Base-by-base conservation (phyloP, 2,113 vertebrate genomes). In the Aspidoscelis tigris region DNA sequence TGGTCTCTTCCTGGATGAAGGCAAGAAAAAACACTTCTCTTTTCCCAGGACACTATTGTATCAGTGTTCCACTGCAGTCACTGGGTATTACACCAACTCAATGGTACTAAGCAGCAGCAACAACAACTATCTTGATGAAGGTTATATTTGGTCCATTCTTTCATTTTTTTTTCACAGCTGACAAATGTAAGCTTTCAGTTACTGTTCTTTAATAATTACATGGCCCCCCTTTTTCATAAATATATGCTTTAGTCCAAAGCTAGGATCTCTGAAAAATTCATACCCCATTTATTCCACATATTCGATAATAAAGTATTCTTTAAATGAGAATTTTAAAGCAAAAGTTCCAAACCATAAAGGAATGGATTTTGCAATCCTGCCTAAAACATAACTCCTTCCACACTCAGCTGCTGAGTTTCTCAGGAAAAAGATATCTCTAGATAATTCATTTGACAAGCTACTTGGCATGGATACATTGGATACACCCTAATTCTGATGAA, bases 401-500 rank as follows among this genome's bases (percentile, higher is more conserved):
- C 50, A 18, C 53, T 58, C 9, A 77, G 55, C n/a, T 61, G 76
- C 61, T 66, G 61, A 11, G 20, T 66, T 78, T 78, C 41, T 1
- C 12, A 70, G 66, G 18, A n/a, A 80, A 69, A 39, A 50, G 24
- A 50, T 33, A 50, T 80, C 26, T 80, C 66, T 76, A 58, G 64
- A 50, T 43, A 68, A n/a, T 16, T 5, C 14, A 44, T 20, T 80
- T 80, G 78, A 80, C 44, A 53, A 80, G 66, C 66, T 69, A 47
- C 66, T 44, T 70, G 76, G 26, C 66, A 53, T 80, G 47, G 44
- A 69, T 47, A 47, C n/a, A 66, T 14, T n/a, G 41, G 64, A 66
- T 53, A 66, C 66, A 80, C 43, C 66, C 78, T 69, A 50, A 53
- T 47, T 18, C 65, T 50, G 43, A 80, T 80, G 66, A 80, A 80